phyloP scores from a whole-genome alignment of 2,797 vertebrate genomes.

The Sebastes umbrosus region DNA sequence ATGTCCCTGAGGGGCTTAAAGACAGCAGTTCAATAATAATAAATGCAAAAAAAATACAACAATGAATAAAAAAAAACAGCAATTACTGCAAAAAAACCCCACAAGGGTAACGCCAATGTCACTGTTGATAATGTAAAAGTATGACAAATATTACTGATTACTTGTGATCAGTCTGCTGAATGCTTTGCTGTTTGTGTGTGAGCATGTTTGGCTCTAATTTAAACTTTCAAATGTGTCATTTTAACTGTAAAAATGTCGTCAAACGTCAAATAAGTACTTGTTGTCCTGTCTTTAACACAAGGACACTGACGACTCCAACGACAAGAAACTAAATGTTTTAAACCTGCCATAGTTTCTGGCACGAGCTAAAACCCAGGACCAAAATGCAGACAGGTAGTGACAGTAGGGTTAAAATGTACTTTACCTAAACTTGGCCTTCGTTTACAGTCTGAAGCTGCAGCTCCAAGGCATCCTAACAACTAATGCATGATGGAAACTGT shows the following conservation, averaged over 20 bases:
- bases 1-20: background rate
- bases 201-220: no score
- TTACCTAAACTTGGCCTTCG: background rate
- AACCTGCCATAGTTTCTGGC: background rate
- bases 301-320: background rate
- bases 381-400: no score
- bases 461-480: background rate
- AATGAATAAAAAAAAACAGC: background rate
- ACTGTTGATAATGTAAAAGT: no score
- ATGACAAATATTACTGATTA: no score
- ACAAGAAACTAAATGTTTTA: background rate
- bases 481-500: background rate
- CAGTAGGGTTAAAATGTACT: background rate
- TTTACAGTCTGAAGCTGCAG: background rate
- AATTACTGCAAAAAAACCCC: no score
- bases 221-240: no score
- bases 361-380: background rate
- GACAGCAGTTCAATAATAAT: background rate
- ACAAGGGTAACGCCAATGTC: no score
- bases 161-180: no score
- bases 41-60: background rate
- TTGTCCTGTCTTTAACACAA: constrained; percentile 1
- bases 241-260: background rate
- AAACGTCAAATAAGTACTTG: background rate
- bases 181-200: no score